Percentiles rank a stretch among this genome's conserved stretches.
Evolutionary conservation across 2,888 invertebrate species (phyloP).

Genomic region (Callimorpha dominula): DNA sequence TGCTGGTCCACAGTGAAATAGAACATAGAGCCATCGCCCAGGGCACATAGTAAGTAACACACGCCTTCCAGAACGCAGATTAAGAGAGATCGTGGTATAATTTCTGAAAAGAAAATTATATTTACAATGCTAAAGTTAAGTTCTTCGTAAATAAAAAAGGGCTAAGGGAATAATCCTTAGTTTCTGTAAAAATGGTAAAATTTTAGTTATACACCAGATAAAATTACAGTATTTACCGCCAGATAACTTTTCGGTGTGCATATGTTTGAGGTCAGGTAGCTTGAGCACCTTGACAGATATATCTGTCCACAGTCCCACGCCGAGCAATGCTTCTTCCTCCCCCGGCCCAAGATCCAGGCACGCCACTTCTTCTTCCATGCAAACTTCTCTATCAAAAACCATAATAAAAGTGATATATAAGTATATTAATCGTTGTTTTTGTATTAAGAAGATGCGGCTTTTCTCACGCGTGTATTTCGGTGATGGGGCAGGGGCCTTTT

Average conservation of each 20-base stretch:
- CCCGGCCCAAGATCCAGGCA: slow-evolving; percentile 97
- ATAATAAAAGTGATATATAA: slow-evolving; percentile 9
- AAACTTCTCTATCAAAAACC: slow-evolving; percentile 84
- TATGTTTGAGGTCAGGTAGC: slow-evolving; percentile 92
- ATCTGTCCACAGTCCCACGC: slow-evolving; percentile 99
- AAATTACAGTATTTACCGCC: slow-evolving; percentile 87
- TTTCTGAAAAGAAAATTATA: slow-evolving; percentile 87
- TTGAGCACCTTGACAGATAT: slow-evolving; percentile 96
- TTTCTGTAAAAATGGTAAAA: neutral
- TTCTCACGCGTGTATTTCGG: neutral
- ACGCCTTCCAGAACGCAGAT: slow-evolving; percentile 98
- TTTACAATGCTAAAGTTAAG: neutral
- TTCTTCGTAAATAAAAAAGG: neutral
- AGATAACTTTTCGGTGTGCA: slow-evolving; percentile 95
- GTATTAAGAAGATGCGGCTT: no score
- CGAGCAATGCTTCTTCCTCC: slow-evolving; percentile 89
- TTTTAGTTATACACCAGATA: neutral
- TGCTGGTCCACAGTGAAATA: slow-evolving; percentile 95
- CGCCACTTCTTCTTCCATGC: slow-evolving; percentile 97
- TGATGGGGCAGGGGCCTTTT: neutral
- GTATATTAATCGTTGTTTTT: neutral
- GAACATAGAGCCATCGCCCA: slow-evolving; percentile 99
- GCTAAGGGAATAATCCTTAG: no score
- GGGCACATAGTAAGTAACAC: slow-evolving; percentile 95
- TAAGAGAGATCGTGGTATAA: slow-evolving; percentile 97